Evolutionary conservation across 2,113 vertebrate species (phyloP), one percentile per base, ranked within the genome.

Genomic region (Cinclus cinclus): DNA sequence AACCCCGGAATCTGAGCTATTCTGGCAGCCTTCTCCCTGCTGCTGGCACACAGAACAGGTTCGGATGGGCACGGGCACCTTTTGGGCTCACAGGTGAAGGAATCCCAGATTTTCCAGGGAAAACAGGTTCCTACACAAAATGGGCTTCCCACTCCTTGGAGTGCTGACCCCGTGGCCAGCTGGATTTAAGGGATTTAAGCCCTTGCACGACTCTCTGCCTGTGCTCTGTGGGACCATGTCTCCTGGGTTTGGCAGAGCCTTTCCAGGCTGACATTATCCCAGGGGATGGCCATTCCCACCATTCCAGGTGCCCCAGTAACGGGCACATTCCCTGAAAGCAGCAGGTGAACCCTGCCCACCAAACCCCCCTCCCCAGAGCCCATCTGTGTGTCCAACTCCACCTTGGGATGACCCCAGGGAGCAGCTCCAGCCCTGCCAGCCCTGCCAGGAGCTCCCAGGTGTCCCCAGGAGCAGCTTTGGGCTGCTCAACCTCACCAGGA

Each of bases 281-380:
- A 35, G 31, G 62, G 58, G 2, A 65, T 15, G 71, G 4, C 41
- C 60, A 37, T 84, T 80, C 73, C 80, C 87, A 84, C n/a, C 90
- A 16, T 22, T 15, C 73, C 0, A 0, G 39, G 15, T 69, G 60
- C 64, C 55, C 10, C 9, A 9, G 58, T 47, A 35, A 9, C 0
- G 17, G 33, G 33, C 17, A 55, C 22, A 53, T 7, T 15, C 58
- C 33, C 81, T 2, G 21, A 14, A 9, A 44, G 81, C 79, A 35
- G 85, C 37, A 75, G 79, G 87, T 46, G 69, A 84, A 84, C 69
- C 41, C n/a, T n/a, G 87, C 64, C 69, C 49, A 5, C 52, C 46
- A 50, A 69, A 5, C 8, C 44, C 52, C 31, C 52, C 30, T 53
- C 41, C 62, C 87, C 83, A 24, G 35, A 85, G 47, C 28, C 17